phyloP scores from a whole-genome alignment of 2,113 vertebrate genomes.

The Sceloporus undulatus region DNA sequence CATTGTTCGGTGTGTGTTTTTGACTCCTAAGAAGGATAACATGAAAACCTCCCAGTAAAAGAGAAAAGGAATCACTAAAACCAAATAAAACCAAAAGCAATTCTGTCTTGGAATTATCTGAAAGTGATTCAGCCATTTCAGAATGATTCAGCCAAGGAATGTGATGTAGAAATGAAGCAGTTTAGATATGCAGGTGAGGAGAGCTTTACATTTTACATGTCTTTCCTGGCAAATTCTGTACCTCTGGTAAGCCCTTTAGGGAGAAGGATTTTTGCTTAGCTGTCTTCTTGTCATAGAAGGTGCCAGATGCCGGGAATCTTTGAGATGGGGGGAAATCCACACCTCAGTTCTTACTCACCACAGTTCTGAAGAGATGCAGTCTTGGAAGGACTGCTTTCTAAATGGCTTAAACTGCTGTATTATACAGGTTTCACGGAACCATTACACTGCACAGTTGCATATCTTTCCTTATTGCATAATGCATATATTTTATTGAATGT shows the following conservation, averaged over 20 bases:
- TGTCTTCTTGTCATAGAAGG: no score
- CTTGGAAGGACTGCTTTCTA: no score
- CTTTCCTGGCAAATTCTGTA: neutral
- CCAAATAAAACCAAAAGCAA: neutral
- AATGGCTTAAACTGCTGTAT: no score
- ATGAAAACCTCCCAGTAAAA: neutral
- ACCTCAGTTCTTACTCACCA: no score
- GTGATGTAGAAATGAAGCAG: neutral
- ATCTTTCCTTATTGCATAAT: no score
- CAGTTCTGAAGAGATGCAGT: no score
- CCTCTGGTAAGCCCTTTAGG: neutral
- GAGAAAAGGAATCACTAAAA: neutral
- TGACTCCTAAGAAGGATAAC: neutral
- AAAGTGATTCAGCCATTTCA: neutral
- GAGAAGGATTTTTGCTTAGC: neutral
- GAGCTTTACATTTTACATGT: neutral
- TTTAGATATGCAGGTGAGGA: neutral
- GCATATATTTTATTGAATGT: no score
- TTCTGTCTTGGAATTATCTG: neutral
- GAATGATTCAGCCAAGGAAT: neutral
- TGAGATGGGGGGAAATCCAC: no score
- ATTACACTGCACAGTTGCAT: no score
- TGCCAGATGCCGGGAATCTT: no score
- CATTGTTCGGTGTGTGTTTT: neutral
- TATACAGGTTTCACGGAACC: no score